Conservation (phyloP, 23 tunicate genomes). For the Ascidia mentula region DNA sequence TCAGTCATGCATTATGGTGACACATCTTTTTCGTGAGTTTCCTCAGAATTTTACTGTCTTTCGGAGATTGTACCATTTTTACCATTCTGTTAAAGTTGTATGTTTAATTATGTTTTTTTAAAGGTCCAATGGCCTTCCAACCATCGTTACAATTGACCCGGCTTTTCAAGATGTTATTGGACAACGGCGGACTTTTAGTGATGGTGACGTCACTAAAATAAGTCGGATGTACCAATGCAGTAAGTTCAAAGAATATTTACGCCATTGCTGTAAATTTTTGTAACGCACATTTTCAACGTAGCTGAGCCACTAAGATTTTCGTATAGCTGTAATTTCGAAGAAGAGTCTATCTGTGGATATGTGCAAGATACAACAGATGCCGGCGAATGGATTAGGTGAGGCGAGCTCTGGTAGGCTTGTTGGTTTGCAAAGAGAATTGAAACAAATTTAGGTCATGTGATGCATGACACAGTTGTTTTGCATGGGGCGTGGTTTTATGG, state of each 20-base stretch:
- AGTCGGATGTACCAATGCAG: conserved; percentile 79
- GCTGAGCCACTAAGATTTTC: conserved; percentile 75
- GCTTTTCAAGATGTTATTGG: conserved; percentile 94
- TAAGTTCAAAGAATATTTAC: conserved; percentile 30
- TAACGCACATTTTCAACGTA: conserved; percentile 8
- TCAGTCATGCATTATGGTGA: conserved; percentile 94
- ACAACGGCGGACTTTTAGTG: conserved; percentile 80
- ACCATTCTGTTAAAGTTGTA: background rate
- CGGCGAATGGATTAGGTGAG: conserved; percentile 42
- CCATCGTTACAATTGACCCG: conserved; percentile 90
- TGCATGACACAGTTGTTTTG: too few relatives aligned
- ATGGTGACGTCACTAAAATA: conserved; percentile 68
- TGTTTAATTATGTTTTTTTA: background rate
- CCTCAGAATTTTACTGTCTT: background rate
- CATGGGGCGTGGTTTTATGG: too few relatives aligned
- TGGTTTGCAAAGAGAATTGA: too few relatives aligned
- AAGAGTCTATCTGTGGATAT: conserved; percentile 69
- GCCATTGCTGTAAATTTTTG: too few relatives aligned
- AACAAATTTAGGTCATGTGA: too few relatives aligned
- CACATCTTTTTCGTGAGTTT: conserved; percentile 71
- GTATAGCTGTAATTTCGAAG: conserved; percentile 78
- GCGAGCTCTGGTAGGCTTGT: too few relatives aligned
- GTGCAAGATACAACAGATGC: conserved; percentile 64
- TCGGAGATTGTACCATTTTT: background rate
- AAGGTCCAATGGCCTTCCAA: conserved; percentile 70